Evolutionary conservation across 2,797 vertebrate species (phyloP), one percentile per base, ranked within the genome.

Genomic region (Leontocebus nigricollis): DNA sequence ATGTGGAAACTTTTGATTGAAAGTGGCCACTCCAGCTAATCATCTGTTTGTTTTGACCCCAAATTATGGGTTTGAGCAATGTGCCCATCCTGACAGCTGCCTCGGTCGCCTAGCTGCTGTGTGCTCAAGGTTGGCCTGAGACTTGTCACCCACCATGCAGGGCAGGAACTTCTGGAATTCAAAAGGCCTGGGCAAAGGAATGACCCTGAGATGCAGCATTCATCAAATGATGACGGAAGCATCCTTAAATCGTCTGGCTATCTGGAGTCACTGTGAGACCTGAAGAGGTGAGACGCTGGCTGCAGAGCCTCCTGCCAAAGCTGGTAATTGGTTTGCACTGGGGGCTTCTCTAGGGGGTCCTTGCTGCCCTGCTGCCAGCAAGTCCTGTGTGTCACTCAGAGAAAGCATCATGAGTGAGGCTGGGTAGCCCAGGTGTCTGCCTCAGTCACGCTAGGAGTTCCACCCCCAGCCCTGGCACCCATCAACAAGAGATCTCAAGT

Each of bases 41-140:
- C 91, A 92, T 76, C 84, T 92, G 92, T 96, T 83, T 46, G 82
- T 84, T 94, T 81, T 72, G 86, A 90, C n/a, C 70, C 93, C 70
- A 90, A 84, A 88, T 90, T 41, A 79, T 5, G 1, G 77, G 85
- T 83, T 20, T 76, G 92, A 72, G 55, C 76, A 5, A 1, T 0
- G 10, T n/a, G 9, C 19, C 39, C n/a, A 33, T 61, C 75, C 86
- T 2, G 39, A 14, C 64, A 70, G 76, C 59, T 79, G 57, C 94
- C 81, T 50, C 30, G 11, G 80, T 27, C 52, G 8, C 67, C 61
- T 0, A 80, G 77, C 13, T 36, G 8, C n/a, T 44, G 76, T 26
- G 88, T n/a, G n/a, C 26, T 50, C 67, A 19, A 1, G 30, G 39
- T 17, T 64, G 79, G 72, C 86, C 24, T 0, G 1, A 24, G 90